Conservation (phyloP, 2,797 vertebrate species). For the Cetoscarus ocellatus region DNA sequence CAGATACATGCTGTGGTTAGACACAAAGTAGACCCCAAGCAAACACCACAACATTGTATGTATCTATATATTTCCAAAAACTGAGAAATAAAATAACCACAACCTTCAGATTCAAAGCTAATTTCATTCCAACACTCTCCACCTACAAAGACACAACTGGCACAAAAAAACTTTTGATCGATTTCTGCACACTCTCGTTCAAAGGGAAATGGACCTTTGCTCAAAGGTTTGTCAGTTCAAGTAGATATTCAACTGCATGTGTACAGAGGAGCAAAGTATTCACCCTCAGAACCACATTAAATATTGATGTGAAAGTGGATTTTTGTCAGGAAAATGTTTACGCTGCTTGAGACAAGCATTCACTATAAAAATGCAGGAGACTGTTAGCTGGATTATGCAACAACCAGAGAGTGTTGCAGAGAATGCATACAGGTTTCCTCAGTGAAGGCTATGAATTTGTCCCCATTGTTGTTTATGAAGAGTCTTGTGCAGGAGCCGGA, state of each 20-base stretch:
- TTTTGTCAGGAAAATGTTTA: constrained; percentile 16
- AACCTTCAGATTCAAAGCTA: neutral
- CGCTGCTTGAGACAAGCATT: neutral
- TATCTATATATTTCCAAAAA: neutral
- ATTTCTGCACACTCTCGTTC: neutral
- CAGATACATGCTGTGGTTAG: neutral
- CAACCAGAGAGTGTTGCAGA: neutral
- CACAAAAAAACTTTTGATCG: neutral
- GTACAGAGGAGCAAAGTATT: constrained; percentile 1
- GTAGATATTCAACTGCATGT: neutral
- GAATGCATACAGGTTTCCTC: neutral
- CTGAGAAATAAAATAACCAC: neutral
- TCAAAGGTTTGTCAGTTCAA: neutral
- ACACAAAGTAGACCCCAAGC: neutral
- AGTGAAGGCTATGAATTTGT: constrained; percentile 1
- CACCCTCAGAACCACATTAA: constrained; percentile 18
- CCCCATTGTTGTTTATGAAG: neutral
- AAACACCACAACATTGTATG: neutral
- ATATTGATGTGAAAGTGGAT: constrained; percentile 24
- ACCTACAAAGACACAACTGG: neutral
- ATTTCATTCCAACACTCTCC: neutral
- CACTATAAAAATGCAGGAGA: constrained; percentile 12
- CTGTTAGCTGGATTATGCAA: neutral
- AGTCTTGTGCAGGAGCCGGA: neutral
- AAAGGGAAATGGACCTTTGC: neutral